Conservation (phyloP, 1,140 invertebrate species). For the Bombus pascuorum region DNA sequence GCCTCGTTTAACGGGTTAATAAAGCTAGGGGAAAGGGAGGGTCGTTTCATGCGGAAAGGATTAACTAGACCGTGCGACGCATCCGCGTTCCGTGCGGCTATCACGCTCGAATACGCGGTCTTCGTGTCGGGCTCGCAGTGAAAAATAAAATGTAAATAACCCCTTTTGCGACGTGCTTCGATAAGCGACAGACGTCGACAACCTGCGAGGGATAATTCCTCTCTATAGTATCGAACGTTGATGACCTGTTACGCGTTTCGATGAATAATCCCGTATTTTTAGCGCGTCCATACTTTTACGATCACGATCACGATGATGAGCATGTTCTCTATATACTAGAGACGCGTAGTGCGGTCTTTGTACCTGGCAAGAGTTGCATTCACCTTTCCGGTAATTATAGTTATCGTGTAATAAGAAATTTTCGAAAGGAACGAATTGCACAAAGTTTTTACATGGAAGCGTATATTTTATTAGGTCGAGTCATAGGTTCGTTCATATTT, state of each 20-base stretch:
- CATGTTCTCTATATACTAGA: too few relatives aligned
- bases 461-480: too few relatives aligned
- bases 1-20: constrained; percentile 5
- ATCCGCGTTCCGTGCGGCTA: constrained; percentile 4
- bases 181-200: not conserved
- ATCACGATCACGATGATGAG: too few relatives aligned
- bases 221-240: not conserved
- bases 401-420: too few relatives aligned
- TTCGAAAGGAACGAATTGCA: too few relatives aligned
- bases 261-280: constrained; percentile 10
- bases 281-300: not conserved
- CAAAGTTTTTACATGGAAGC: too few relatives aligned
- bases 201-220: not conserved
- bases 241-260: not conserved
- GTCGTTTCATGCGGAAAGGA: constrained; percentile 11
- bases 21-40: constrained; percentile 8
- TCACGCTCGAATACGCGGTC: not conserved
- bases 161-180: not conserved
- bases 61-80: constrained; percentile 35
- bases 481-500: too few relatives aligned
- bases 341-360: too few relatives aligned
- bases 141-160: constrained; percentile 32
- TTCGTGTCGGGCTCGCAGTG: too few relatives aligned
- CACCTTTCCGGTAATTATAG: too few relatives aligned
- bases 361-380: too few relatives aligned